Evolutionary conservation across 1,140 invertebrate species (phyloP).

Genomic region (Vanessa tameamea): DNA sequence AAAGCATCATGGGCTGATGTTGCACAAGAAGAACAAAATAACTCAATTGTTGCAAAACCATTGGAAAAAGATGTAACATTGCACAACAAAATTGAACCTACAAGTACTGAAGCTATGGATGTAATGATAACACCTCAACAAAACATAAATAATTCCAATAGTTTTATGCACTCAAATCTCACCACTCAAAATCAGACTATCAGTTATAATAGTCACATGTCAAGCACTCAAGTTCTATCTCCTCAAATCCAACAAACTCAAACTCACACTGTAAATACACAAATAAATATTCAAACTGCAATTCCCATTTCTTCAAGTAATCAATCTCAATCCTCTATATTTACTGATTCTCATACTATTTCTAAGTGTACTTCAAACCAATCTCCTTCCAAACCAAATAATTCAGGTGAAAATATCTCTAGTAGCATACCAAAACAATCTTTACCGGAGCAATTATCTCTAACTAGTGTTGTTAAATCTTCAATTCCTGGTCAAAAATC

Average conservation of each 20-base stretch:
- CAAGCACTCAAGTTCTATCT: constrained; percentile 46
- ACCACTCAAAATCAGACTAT: constrained; percentile 50
- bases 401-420: constrained; percentile 46
- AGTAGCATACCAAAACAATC: constrained; percentile 47
- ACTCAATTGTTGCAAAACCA: constrained; percentile 42
- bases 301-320: constrained; percentile 43
- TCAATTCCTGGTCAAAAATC: constrained; percentile 54
- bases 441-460: constrained; percentile 47
- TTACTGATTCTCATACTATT: constrained; percentile 40
- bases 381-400: constrained; percentile 50
- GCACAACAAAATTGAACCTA: constrained; percentile 43
- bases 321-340: constrained; percentile 46
- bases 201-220: constrained; percentile 49
- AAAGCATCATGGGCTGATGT: constrained; percentile 74
- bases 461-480: constrained; percentile 49
- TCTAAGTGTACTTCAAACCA: constrained; percentile 44
- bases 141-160: constrained; percentile 36
- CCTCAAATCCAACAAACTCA: constrained; percentile 51
- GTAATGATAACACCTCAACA: constrained; percentile 45
- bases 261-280: constrained; percentile 36
- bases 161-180: constrained; percentile 38
- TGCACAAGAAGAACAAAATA: constrained; percentile 62
- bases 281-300: constrained; percentile 38
- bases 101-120: constrained; percentile 46
- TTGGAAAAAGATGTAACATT: constrained; percentile 47